Evolutionary conservation across 2,113 vertebrate genomes (phyloP), one percentile per base, ranked within the genome.

Genomic region (Ardeotis arabs): DNA sequence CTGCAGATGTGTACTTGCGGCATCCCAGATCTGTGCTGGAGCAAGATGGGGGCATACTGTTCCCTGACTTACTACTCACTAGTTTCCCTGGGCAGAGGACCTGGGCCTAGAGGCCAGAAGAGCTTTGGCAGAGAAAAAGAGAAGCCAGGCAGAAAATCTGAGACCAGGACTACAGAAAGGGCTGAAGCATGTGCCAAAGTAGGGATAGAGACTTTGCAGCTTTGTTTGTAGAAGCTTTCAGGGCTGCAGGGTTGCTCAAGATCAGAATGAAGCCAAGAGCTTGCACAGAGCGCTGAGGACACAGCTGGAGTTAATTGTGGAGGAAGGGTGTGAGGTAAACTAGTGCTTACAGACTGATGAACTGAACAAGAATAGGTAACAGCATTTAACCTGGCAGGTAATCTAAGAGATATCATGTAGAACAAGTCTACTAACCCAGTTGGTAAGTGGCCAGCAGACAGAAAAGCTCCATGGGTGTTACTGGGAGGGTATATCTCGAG

Each of bases 381-480:
- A 55, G 47, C 2, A 0, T 53, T 90, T 68, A 87, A 41, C 73
- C 45, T 60, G 60, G 17, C 35, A 52, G 90, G 24, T 29, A n/a
- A 74, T 44, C 41, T 2, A 3, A 77, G 47, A 67, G 18, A 11
- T 7, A 21, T 4, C 0, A 1, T 4, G 15, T 27, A 15, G 44
- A 84, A 88, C 0, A 3, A 86, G 64, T 18, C 67, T 79, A 3
- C 39, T 41, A 33, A 53, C 25, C 27, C 4, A 1, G 15, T 28
- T 59, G 52, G 15, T 70, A 89, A 41, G 29, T 22, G 6, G 56
- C 37, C 74, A 70, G 67, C 11, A 50, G 80, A 66, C 35, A 79
- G 73, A 73, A n/a, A 80, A 89, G 53, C 44, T 63, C n/a, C 23
- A 6, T 2, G 47, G 35, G 7, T 28, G n/a, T 24, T 44, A 72